phyloP scores from a whole-genome alignment of 2,113 vertebrate genomes.

The Phrynosoma platyrhinos region DNA sequence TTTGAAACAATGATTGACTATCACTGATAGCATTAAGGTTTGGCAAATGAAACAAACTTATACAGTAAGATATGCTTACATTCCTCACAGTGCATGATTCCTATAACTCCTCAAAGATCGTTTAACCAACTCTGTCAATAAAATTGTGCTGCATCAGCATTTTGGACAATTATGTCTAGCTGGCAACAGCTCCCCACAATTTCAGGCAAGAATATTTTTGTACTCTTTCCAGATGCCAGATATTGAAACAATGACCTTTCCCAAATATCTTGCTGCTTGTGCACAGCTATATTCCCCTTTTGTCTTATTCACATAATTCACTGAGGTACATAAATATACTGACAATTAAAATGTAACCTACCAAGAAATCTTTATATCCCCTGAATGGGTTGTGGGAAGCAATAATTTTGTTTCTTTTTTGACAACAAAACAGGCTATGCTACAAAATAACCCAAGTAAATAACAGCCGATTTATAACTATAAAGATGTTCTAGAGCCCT shows the following conservation, averaged over 20 bases:
- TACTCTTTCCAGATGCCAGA: neutral
- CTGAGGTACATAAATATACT: neutral
- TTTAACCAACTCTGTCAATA: neutral
- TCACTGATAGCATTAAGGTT: neutral
- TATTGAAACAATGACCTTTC: neutral
- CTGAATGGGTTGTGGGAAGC: neutral
- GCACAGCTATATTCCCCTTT: neutral
- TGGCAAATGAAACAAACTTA: neutral
- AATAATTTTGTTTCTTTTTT: neutral
- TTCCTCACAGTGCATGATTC: neutral
- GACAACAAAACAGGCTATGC: neutral
- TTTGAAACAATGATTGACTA: neutral
- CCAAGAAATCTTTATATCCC: neutral
- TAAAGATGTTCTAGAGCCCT: constrained; percentile 10
- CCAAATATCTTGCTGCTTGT: neutral
- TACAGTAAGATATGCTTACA: neutral
- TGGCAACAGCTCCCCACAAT: too few species aligned
- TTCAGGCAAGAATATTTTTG: neutral
- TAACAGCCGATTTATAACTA: neutral
- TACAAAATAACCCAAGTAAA: neutral
- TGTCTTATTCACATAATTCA: neutral
- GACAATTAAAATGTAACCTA: neutral
- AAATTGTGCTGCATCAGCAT: neutral
- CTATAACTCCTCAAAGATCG: neutral
- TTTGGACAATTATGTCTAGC: neutral